phyloP scores from a whole-genome alignment of 2,888 invertebrate genomes.

The Cotesia congregata region DNA sequence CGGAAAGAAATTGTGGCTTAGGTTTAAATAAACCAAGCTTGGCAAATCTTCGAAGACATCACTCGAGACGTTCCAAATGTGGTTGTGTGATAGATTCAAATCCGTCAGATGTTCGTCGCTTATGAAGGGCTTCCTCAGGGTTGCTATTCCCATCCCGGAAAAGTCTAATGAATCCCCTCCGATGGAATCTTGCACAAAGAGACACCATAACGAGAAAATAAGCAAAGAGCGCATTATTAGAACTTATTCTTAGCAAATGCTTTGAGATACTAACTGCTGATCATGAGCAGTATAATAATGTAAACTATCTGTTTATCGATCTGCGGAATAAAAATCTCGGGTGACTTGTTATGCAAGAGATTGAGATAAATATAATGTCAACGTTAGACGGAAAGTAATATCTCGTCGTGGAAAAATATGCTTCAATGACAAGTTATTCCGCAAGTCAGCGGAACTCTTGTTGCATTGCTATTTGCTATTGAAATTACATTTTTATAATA shows the following conservation, averaged over 20 bases:
- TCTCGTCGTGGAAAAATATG: background rate
- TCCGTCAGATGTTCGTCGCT: background rate
- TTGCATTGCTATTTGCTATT: too few relatives aligned
- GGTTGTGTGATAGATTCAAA: background rate
- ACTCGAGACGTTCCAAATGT: background rate
- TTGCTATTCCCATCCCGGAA: background rate
- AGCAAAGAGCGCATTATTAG: background rate
- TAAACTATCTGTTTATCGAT: too few relatives aligned
- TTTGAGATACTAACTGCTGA: too few relatives aligned
- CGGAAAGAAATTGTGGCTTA: background rate
- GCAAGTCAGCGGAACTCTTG: background rate
- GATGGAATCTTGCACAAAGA: background rate
- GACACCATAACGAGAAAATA: background rate
- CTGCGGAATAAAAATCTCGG: too few relatives aligned
- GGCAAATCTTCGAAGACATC: background rate
- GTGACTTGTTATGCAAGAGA: too few relatives aligned
- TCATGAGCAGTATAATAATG: too few relatives aligned
- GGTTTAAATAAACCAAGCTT: background rate
- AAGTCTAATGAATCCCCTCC: background rate
- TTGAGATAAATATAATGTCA: too few relatives aligned
- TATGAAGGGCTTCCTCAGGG: background rate
- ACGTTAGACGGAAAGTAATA: too few relatives aligned
- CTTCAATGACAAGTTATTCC: background rate
- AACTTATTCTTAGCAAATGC: too few relatives aligned
- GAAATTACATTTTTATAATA: too few relatives aligned